A percentile compares a stretch with the other conserved stretches of the same genome.
Conservation (phyloP, 2,797 vertebrate genomes). For the Sorex maritimensis region DNA sequence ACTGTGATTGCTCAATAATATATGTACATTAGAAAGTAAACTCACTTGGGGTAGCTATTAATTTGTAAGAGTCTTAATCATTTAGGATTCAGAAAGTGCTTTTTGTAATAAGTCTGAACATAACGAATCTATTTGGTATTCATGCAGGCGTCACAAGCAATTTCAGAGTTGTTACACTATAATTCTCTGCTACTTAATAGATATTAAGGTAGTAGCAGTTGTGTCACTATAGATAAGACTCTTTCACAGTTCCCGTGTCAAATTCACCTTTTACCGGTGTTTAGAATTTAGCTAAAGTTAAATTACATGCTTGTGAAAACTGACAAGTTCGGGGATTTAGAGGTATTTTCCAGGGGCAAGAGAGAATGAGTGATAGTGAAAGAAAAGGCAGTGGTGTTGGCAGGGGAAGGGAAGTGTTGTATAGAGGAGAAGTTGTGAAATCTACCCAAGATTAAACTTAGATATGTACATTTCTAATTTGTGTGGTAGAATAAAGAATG, state of each 20-base stretch:
- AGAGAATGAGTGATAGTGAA: conserved; percentile 30
- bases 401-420: not conserved
- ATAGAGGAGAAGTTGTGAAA: not conserved
- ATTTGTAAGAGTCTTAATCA: conserved; percentile 89
- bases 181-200: conserved; percentile 89
- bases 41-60: conserved; percentile 84
- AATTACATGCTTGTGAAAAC: conserved; percentile 76
- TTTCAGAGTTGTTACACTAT: conserved; percentile 89
- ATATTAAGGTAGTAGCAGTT: conserved; percentile 78
- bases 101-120: conserved; percentile 88
- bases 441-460: conserved; percentile 59
- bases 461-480: conserved; percentile 74
- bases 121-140: conserved; percentile 89
- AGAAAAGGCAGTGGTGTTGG: conserved; percentile 21
- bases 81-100: conserved; percentile 89
- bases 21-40: conserved; percentile 72
- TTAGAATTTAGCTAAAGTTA: conserved; percentile 82
- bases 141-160: conserved; percentile 89
- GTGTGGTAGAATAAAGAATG: conserved; percentile 72
- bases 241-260: conserved; percentile 81
- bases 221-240: conserved; percentile 82
- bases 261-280: conserved; percentile 76
- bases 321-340: conserved; percentile 74
- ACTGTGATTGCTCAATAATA: conserved; percentile 86
- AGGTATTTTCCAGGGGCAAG: conserved; percentile 72